Evolutionary conservation across 2,113 vertebrate species (phyloP).

Genomic region (Leptobrachium ailaonicum): DNA sequence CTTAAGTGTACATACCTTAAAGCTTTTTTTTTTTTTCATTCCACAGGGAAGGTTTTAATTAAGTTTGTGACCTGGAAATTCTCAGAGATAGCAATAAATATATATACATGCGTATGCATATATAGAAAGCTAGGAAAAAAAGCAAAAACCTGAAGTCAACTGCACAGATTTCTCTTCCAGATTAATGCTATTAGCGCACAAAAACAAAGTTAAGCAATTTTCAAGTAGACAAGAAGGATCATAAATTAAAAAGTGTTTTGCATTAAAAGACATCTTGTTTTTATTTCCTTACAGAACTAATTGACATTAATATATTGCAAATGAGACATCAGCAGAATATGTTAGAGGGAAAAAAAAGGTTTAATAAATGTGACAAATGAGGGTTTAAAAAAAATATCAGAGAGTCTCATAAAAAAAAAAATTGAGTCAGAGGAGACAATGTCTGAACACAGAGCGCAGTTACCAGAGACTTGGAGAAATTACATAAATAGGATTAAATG

Average conservation of each 20-base stretch:
- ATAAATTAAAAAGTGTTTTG: constrained; percentile 56
- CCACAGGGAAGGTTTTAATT: constrained; percentile 1
- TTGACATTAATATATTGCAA: constrained; percentile 62
- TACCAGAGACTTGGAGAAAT: constrained; percentile 59
- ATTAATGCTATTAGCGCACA: constrained; percentile 9
- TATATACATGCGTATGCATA: neutral
- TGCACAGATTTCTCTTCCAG: neutral
- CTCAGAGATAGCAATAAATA: neutral
- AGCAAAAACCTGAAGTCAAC: neutral
- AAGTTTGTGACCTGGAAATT: neutral
- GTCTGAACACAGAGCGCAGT: constrained; percentile 33
- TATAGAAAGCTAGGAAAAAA: neutral
- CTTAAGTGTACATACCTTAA: neutral
- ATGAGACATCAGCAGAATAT: constrained; percentile 53
- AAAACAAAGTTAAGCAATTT: neutral
- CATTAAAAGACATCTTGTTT: constrained; percentile 64
- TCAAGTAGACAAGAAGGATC: constrained; percentile 57
- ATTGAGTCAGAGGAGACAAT: constrained; percentile 43
- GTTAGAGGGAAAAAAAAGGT: constrained; percentile 55
- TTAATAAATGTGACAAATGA: constrained; percentile 59
- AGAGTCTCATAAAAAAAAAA: constrained; percentile 16
- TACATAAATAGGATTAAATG: constrained; percentile 65
- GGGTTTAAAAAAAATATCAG: constrained; percentile 40
- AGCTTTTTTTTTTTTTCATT: neutral
- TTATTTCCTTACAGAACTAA: constrained; percentile 61